Percentiles rank a stretch among this genome's conserved stretches.
Conservation (phyloP, 2,113 vertebrate species). For the Sisor rabdophorus region DNA sequence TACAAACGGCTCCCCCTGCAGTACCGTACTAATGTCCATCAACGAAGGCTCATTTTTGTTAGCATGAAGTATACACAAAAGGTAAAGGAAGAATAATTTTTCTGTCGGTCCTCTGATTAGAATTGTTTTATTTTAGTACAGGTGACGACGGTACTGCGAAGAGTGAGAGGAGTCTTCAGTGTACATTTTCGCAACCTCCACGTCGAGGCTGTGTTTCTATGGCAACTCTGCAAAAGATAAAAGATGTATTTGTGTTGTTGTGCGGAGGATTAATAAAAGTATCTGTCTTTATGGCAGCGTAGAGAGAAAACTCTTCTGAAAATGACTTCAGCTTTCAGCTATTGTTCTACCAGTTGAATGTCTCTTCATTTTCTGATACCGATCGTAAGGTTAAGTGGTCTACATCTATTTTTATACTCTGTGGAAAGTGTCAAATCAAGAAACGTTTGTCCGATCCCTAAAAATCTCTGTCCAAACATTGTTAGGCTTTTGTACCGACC, state of each 20-base stretch:
- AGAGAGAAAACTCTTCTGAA: constrained; percentile 43
- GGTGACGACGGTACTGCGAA: constrained; percentile 22
- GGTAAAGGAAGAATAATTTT: not conserved
- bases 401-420: too few relatives aligned
- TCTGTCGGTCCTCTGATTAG: constrained; percentile 2
- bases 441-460: too few relatives aligned
- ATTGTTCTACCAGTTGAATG: too few relatives aligned
- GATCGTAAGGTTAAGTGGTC: too few relatives aligned
- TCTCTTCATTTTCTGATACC: too few relatives aligned
- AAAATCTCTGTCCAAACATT: too few relatives aligned
- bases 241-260: constrained; percentile 53
- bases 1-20: too few relatives aligned
- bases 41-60: too few relatives aligned
- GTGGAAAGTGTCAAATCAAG: too few relatives aligned
- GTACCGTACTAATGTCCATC: too few relatives aligned
- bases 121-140: constrained; percentile 34
- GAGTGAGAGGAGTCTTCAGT: constrained; percentile 50
- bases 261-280: constrained; percentile 26
- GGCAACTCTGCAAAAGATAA: constrained; percentile 60
- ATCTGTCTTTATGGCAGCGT: constrained; percentile 23
- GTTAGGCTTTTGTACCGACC: too few relatives aligned
- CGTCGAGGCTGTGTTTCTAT: constrained; percentile 60
- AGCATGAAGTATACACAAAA: not conserved
- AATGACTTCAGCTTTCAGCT: constrained; percentile 26
- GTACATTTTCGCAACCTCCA: constrained; percentile 48